Conservation (phyloP, 2,113 vertebrate genomes). For the Pantherophis guttatus region DNA sequence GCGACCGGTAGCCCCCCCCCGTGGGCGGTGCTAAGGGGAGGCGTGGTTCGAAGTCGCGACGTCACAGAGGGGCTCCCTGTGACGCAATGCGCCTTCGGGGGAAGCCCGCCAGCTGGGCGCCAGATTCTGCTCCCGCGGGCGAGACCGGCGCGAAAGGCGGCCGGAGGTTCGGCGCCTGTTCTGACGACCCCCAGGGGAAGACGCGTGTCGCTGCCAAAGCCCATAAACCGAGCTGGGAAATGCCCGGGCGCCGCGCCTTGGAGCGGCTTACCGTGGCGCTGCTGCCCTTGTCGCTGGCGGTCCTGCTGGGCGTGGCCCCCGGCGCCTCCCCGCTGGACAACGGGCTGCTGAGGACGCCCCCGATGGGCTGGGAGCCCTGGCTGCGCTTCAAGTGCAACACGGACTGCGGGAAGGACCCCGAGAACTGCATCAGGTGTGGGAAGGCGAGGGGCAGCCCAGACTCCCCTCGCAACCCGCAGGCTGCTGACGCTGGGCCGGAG, state of each 20-base stretch:
- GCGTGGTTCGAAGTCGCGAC: neutral
- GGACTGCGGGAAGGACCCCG: conserved; percentile 37
- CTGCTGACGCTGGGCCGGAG: no score
- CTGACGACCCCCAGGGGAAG: neutral
- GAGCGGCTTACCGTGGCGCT: neutral
- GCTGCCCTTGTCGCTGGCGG: conserved; percentile 17
- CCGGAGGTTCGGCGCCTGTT: neutral
- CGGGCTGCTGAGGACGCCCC: conserved; percentile 27
- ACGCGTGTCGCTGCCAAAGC: neutral
- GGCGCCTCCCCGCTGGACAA: conserved; percentile 19
- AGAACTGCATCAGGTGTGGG: conserved; percentile 35
- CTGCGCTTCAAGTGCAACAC: conserved; percentile 38
- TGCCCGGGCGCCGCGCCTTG: neutral
- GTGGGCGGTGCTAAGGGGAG: neutral
- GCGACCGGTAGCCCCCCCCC: neutral
- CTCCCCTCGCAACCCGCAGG: no score
- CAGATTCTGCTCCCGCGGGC: neutral
- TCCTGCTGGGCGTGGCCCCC: conserved; percentile 17
- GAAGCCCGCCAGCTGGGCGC: neutral
- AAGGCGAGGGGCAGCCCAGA: no score
- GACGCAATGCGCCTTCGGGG: neutral
- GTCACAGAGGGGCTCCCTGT: neutral
- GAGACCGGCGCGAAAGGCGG: no score
- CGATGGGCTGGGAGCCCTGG: conserved; percentile 42
- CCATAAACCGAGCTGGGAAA: neutral